Base-by-base conservation (phyloP, 2,888 invertebrate genomes). In the Encarsia formosa region DNA sequence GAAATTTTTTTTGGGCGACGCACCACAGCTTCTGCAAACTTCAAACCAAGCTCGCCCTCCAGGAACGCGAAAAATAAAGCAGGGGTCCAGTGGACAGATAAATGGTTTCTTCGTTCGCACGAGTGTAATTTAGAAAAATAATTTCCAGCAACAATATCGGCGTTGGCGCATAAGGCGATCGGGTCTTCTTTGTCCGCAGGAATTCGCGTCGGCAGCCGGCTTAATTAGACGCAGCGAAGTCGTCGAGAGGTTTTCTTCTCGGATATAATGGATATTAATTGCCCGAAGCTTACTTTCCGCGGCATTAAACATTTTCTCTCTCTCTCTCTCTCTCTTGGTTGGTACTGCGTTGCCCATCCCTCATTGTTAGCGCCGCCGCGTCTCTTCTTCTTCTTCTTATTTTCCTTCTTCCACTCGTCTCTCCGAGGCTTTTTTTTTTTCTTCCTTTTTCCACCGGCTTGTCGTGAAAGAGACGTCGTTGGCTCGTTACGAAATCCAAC, bases 251-350 rank as follows among this genome's bases (percentile, higher is more conserved):
- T 38, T 45, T 48, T 50, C n/a, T 50, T 54, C 52, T 51, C 45
- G 60, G 54, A 52, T 66, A 70, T 73, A 73, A 73, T 73, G 71
- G 71, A 73, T 73, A 73, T 73, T 73, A 73, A 73, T 73, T 73
- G 71, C 71, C 63, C 64, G 62, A 65, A 57, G 65, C 65, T 67
- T 67, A 69, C 69, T 70, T 69, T 71, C 70, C 71, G 63, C 68
- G 62, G 71, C 69, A 72, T 70, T 73, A 72, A 73, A 69, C 72
- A 72, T 70, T 69, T 69, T 68, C 69, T 69, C 50, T 41, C 48
- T 39, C 52, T n/a, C n/a, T n/a, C n/a, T n/a, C n/a, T n/a, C n/a
- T n/a, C n/a, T n/a, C n/a, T n/a, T n/a, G n/a, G n/a, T n/a, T n/a
- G n/a, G n/a, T n/a, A n/a, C n/a, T n/a, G n/a, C 63, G 62, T 61